Conservation (phyloP, 1,140 invertebrate species). For the Ceratina calcarata region DNA sequence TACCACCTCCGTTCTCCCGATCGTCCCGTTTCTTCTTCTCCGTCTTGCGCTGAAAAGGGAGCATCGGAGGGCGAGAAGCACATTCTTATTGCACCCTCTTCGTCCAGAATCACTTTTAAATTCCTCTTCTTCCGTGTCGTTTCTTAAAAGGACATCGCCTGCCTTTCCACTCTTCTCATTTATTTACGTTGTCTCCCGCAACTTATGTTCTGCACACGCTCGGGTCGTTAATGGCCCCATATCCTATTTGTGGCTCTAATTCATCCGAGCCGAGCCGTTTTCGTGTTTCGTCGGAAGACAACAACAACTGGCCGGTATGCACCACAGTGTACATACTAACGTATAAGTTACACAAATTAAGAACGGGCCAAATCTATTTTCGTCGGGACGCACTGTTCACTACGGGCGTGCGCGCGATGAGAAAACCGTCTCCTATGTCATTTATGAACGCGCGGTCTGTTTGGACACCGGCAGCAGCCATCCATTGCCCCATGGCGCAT, state of each 20-base stretch:
- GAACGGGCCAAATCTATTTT: conserved; percentile 16
- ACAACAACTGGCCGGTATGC: not conserved
- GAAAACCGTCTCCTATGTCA: conserved; percentile 14
- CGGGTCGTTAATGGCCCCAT: conserved; percentile 18
- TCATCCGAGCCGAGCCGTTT: not conserved
- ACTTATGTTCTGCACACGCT: not conserved
- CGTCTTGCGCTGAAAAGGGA: not conserved
- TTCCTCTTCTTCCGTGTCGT: not conserved
- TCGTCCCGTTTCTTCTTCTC: not conserved
- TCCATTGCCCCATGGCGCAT: not conserved
- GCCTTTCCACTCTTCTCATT: conserved; percentile 26
- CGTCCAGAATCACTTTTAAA: no score
- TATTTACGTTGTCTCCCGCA: not conserved
- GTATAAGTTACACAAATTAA: not conserved
- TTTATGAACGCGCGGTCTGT: conserved; percentile 31
- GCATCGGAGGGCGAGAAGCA: conserved; percentile 12
- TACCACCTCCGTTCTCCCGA: no score
- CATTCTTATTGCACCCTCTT: not conserved
- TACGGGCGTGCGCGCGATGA: not conserved
- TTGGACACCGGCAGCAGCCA: not conserved
- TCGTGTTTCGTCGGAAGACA: not conserved
- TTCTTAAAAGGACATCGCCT: not conserved
- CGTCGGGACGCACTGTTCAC: not conserved
- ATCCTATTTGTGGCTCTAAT: not conserved
- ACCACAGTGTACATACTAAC: no score